These are phyloP conservation scores for Acrocyrtus sp. DNA, from an alignment of 2,888 invertebrate species.

Conservation along the genomic window DNA sequence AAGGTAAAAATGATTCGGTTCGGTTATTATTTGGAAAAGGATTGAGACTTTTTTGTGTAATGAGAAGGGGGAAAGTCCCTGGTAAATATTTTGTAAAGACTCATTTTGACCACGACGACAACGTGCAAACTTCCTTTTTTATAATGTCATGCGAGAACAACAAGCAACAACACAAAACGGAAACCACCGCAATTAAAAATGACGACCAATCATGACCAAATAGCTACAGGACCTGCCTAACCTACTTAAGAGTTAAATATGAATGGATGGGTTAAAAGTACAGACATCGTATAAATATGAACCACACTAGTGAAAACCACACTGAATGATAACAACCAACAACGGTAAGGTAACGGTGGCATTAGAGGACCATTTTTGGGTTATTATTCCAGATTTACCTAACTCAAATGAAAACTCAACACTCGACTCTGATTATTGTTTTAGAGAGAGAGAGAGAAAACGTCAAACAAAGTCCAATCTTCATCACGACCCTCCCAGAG, in stretches of 20 bases:
- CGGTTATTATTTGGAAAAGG: neutral
- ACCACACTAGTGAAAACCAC: neutral
- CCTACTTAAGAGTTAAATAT: too few relatives aligned
- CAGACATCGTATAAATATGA: neutral
- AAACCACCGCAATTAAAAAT: neutral
- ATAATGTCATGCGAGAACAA: neutral
- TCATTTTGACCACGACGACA: neutral
- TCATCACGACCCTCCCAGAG: slow-evolving; percentile 43
- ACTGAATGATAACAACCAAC: too few relatives aligned
- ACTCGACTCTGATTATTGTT: too few relatives aligned
- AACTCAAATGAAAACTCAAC: neutral
- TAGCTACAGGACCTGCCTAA: too few relatives aligned
- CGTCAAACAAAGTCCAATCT: slow-evolving; percentile 44
- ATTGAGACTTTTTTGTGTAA: neutral
- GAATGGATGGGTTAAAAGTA: neutral
- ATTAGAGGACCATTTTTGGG: too few relatives aligned
- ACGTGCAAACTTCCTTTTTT: too few relatives aligned
- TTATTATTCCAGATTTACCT: neutral
- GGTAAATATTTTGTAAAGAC: neutral
- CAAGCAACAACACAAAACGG: neutral
- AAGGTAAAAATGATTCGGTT: neutral
- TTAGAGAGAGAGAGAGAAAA: too few relatives aligned
- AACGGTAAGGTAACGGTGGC: too few relatives aligned
- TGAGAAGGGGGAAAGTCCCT: too few relatives aligned
- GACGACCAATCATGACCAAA: neutral